Conservation (phyloP, 23 tunicate genomes). For the Halocynthia aurantium region DNA sequence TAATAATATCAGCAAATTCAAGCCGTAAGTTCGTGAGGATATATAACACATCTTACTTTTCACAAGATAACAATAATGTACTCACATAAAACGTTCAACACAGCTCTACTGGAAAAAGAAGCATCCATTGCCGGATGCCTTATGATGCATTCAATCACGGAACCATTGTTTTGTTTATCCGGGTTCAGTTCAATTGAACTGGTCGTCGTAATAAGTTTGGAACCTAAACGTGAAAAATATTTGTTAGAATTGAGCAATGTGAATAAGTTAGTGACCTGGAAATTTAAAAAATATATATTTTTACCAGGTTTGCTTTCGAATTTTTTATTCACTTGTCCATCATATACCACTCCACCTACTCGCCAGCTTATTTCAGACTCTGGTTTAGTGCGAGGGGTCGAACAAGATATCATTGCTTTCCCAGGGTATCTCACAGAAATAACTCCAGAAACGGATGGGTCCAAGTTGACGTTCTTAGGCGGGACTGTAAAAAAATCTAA, state of each 20-base stretch:
- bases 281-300: background rate
- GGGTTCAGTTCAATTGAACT: constrained; percentile 32
- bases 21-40: too few species aligned
- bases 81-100: constrained; percentile 40
- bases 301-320: constrained; percentile 1
- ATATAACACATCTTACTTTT: background rate
- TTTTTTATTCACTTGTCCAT: background rate
- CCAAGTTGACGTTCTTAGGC: constrained; percentile 27
- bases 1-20: too few species aligned
- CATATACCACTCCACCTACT: constrained; percentile 13
- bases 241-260: background rate
- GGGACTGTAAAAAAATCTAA: constrained; percentile 27
- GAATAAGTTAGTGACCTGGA: constrained; percentile 3
- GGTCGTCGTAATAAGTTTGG: constrained; percentile 40
- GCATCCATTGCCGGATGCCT: constrained; percentile 25
- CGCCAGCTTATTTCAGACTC: constrained; percentile 32
- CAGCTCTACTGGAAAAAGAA: constrained; percentile 13
- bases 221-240: constrained; percentile 18
- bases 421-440: constrained; percentile 20
- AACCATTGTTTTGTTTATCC: constrained; percentile 24
- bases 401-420: constrained; percentile 17
- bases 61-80: background rate
- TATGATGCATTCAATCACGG: constrained; percentile 40
- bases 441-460: constrained; percentile 3
- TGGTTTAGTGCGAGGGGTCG: constrained; percentile 33